Evolutionary conservation across 2,888 invertebrate species (phyloP).

Genomic region (Metalampra italica): DNA sequence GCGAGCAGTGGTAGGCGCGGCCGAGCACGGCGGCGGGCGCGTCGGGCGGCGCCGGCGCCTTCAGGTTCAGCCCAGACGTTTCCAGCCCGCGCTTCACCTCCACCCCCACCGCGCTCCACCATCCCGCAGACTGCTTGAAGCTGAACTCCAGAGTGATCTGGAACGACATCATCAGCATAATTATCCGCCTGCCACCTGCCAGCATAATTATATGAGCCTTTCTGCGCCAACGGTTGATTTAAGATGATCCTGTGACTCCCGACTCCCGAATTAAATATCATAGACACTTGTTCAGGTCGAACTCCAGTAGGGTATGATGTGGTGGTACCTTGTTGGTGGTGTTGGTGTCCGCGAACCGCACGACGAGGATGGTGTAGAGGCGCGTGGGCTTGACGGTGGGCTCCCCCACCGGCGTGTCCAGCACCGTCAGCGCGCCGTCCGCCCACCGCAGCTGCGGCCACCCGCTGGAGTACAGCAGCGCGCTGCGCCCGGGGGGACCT

Average conservation of each 20-base stretch:
- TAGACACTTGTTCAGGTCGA: too few species aligned
- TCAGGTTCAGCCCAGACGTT: conserved; percentile 53
- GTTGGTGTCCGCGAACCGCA: conserved; percentile 59
- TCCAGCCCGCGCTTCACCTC: conserved; percentile 71
- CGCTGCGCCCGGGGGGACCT: conserved; percentile 65
- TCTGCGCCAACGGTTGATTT: too few species aligned
- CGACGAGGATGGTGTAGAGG: conserved; percentile 65
- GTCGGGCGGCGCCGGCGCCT: conserved; percentile 58
- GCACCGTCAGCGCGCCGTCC: conserved; percentile 41
- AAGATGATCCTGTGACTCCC: too few species aligned
- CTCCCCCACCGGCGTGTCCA: conserved; percentile 57
- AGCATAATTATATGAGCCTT: background rate
- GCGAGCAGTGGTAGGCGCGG: conserved; percentile 76
- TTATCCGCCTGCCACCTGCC: too few species aligned
- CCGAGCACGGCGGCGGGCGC: conserved; percentile 74
- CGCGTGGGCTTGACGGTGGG: conserved; percentile 61
- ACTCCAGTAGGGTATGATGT: too few species aligned
- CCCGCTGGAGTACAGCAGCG: conserved; percentile 72
- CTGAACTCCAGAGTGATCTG: conserved; percentile 77
- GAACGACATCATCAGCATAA: too few species aligned
- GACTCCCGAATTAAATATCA: too few species aligned
- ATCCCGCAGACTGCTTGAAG: conserved; percentile 69
- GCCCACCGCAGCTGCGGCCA: conserved; percentile 69
- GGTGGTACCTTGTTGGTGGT: conserved; percentile 47
- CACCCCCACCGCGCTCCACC: conserved; percentile 78